phyloP scores from a whole-genome alignment of 1,140 invertebrate species.

The Vanessa atalanta region DNA sequence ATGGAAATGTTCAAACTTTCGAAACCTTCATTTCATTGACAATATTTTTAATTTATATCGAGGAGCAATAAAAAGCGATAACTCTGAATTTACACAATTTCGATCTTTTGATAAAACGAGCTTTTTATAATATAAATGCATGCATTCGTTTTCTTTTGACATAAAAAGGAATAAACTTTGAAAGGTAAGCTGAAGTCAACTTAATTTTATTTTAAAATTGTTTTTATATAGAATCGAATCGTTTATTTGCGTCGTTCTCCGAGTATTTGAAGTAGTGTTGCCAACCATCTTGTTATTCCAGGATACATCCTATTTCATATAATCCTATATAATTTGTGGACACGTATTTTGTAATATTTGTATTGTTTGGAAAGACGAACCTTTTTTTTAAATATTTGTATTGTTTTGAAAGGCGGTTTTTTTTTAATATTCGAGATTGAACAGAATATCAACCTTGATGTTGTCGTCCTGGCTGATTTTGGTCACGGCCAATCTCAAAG shows the following conservation, averaged over 20 bases:
- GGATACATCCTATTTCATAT: neutral
- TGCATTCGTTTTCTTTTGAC: conserved; percentile 5
- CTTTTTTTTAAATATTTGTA: too few relatives aligned
- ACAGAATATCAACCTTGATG: too few relatives aligned
- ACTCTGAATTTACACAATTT: neutral
- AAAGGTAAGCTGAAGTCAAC: neutral
- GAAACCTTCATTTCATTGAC: conserved; percentile 13
- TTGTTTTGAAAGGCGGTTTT: too few relatives aligned
- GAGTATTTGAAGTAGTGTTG: neutral
- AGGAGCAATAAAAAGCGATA: conserved; percentile 2
- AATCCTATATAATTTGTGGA: too few relatives aligned
- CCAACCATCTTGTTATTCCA: neutral
- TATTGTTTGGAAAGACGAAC: too few relatives aligned
- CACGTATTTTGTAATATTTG: too few relatives aligned
- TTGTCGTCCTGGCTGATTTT: too few relatives aligned
- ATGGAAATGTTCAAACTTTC: conserved; percentile 14
- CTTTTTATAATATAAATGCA: neutral
- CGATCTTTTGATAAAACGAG: neutral
- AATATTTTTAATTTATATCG: conserved; percentile 12
- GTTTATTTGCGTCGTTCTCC: neutral
- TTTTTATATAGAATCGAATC: conserved; percentile 4
- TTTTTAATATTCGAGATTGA: too few relatives aligned
- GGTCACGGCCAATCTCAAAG: too few relatives aligned
- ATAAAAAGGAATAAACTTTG: neutral
- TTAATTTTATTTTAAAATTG: conserved; percentile 9